These are phyloP conservation scores for Rhyacophila evoluta DNA, from an alignment of 2,888 invertebrate genomes.

Conservation along the genomic window DNA sequence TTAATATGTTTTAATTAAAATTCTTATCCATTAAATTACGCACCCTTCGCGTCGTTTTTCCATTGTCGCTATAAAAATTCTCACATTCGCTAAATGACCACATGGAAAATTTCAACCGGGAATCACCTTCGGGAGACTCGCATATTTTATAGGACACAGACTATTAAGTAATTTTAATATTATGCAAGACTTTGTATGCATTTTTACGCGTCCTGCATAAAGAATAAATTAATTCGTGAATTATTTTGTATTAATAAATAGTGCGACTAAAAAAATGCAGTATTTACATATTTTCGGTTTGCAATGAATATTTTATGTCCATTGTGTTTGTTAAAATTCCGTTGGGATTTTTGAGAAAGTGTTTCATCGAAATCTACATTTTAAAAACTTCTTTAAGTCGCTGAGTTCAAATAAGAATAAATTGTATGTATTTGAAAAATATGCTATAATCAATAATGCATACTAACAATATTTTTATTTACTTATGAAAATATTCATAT, in stretches of 20 bases:
- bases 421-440: too few relatives aligned
- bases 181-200: background rate
- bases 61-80: constrained; percentile 13
- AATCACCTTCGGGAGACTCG: background rate
- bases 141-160: background rate
- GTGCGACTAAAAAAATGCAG: background rate
- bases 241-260: background rate
- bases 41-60: background rate
- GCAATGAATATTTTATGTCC: background rate
- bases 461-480: too few relatives aligned
- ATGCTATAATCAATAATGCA: too few relatives aligned
- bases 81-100: constrained; percentile 47
- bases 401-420: too few relatives aligned
- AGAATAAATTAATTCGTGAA: constrained; percentile 14
- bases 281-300: background rate
- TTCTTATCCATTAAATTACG: background rate
- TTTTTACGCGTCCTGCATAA: background rate
- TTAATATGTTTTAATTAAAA: constrained; percentile 5
- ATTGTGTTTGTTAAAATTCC: constrained; percentile 1
- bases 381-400: too few relatives aligned
- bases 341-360: background rate
- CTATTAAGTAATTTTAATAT: background rate
- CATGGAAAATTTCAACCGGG: background rate
- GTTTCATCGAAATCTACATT: background rate
- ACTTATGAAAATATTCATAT: too few relatives aligned